phyloP scores from a whole-genome alignment of 2,888 invertebrate species.

The Adela reaumurella region DNA sequence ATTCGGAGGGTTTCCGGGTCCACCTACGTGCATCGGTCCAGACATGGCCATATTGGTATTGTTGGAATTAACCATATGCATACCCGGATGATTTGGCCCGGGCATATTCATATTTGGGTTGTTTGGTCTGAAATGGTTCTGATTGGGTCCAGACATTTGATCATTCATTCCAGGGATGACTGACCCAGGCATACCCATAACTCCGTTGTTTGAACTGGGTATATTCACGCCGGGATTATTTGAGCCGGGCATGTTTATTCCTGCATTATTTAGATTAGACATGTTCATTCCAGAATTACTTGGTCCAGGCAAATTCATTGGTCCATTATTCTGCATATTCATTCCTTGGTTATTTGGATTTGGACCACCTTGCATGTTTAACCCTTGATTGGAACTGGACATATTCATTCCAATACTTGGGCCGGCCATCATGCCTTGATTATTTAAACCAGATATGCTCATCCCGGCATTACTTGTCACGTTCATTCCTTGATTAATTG shows the following conservation, averaged over 20 bases:
- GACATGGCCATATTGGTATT: not conserved
- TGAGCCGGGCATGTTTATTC: not conserved
- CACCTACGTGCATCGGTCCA: not conserved
- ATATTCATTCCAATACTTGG: not conserved
- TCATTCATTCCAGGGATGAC: not conserved
- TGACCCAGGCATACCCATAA: not conserved
- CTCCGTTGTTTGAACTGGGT: not conserved
- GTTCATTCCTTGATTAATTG: not conserved
- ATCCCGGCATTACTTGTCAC: not conserved
- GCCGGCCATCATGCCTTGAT: not conserved
- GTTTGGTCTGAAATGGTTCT: not conserved
- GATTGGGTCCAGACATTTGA: not conserved
- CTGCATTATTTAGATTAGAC: not conserved
- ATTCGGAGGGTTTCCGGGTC: too few species aligned
- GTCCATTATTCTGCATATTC: too few species aligned
- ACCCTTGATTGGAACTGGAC: not conserved
- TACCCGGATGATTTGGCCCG: not conserved
- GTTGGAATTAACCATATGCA: not conserved
- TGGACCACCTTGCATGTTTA: too few species aligned
- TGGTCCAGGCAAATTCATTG: not conserved
- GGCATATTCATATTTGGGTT: not conserved
- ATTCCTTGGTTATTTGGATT: not conserved
- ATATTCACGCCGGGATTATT: not conserved
- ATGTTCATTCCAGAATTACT: not conserved
- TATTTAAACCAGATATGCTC: not conserved